Evolutionary conservation across 2,888 invertebrate species (phyloP).

Genomic region (Homarus gammarus): DNA sequence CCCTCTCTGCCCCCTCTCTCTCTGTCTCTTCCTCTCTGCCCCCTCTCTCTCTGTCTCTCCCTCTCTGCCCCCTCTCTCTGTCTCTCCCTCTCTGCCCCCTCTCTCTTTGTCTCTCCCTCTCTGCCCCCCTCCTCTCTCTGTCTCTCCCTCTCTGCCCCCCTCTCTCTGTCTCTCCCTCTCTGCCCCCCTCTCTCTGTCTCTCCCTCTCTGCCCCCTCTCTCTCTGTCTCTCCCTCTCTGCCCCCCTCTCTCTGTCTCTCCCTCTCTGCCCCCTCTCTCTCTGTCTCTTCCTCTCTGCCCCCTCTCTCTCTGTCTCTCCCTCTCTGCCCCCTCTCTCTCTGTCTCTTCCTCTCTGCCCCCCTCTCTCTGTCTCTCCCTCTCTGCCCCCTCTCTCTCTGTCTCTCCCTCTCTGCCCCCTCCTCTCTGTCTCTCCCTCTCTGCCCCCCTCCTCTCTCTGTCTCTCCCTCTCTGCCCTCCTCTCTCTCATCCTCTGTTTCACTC

Average conservation of each 20-base stretch:
- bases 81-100: neutral
- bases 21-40: neutral
- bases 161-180: conserved; percentile 13
- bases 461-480: neutral
- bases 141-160: conserved; percentile 12
- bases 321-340: no score
- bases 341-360: neutral
- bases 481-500: neutral
- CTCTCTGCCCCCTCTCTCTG: neutral
- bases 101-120: neutral
- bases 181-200: neutral
- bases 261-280: neutral
- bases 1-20: neutral
- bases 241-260: neutral
- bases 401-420: neutral
- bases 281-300: neutral
- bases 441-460: neutral
- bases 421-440: neutral
- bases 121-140: neutral
- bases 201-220: neutral
- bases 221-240: neutral
- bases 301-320: neutral
- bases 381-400: neutral
- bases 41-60: neutral
- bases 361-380: no score